phyloP scores from a whole-genome alignment of 2,888 invertebrate species.

The Eupithecia subumbrata region DNA sequence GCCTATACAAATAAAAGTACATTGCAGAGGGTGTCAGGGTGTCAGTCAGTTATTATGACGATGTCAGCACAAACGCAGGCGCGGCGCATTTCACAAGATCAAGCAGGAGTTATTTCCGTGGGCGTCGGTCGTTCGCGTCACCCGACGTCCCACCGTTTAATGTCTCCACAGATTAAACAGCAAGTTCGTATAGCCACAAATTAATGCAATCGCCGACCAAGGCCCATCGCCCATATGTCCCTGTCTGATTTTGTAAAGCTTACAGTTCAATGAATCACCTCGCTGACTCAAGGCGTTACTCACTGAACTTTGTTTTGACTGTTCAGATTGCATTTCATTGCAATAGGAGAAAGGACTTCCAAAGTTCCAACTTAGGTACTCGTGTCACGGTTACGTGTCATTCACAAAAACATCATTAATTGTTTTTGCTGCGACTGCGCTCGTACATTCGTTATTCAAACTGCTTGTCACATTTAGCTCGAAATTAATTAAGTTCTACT shows the following conservation, averaged over 20 bases:
- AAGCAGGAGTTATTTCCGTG: conserved; percentile 27
- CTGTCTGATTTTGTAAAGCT: conserved; percentile 26
- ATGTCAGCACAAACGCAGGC: conserved; percentile 2
- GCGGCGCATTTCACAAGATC: conserved; percentile 26
- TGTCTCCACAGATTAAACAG: conserved; percentile 16
- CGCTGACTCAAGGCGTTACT: conserved; percentile 35
- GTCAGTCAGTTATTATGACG: background rate
- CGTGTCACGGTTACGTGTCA: background rate
- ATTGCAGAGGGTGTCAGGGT: background rate
- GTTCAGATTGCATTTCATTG: conserved; percentile 34
- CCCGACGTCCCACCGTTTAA: conserved; percentile 7
- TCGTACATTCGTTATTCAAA: background rate
- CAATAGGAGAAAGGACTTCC: conserved; percentile 2
- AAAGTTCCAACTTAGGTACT: no score
- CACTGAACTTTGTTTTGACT: conserved; percentile 38
- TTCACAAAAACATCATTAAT: background rate
- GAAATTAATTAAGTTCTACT: background rate
- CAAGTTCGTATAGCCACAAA: conserved; percentile 9
- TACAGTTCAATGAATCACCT: conserved; percentile 32
- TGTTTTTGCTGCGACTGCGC: background rate
- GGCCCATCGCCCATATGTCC: conserved; percentile 14
- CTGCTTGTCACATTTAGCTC: background rate
- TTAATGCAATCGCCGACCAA: conserved; percentile 15
- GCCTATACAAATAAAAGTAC: background rate
- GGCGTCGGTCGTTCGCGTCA: conserved; percentile 19